A percentile compares a stretch with the other conserved stretches of the same genome.
Conservation (phyloP, 2,113 vertebrate genomes). For the Sander lucioperca region DNA sequence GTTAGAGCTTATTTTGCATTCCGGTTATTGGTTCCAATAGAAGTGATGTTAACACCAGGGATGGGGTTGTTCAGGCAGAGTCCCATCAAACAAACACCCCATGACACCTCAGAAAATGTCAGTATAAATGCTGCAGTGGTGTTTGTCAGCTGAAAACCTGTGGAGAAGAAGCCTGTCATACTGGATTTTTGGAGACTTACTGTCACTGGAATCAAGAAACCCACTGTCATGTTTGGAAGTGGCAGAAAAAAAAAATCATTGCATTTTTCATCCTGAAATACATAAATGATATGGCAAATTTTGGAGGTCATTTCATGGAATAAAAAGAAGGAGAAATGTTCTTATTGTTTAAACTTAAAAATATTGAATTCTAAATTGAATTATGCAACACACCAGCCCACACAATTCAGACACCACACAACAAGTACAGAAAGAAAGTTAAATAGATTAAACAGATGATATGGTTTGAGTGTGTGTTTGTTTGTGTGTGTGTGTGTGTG, state of each 20-base stretch:
- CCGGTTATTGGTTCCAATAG: neutral
- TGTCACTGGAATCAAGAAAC: constrained; percentile 34
- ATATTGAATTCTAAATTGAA: neutral
- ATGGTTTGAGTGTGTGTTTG: neutral
- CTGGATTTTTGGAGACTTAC: constrained; percentile 26
- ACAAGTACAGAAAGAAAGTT: neutral
- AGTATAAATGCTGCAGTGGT: constrained; percentile 16
- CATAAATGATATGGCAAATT: neutral
- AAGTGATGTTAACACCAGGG: neutral
- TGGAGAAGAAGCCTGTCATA: constrained; percentile 18
- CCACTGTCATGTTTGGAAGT: constrained; percentile 23
- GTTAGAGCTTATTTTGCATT: neutral
- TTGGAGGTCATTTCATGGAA: neutral
- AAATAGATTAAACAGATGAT: neutral
- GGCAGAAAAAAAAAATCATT: neutral
- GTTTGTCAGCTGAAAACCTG: constrained; percentile 38
- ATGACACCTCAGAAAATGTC: constrained; percentile 15
- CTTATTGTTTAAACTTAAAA: neutral
- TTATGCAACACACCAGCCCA: neutral
- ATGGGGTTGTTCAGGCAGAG: constrained; percentile 16
- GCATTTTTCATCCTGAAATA: neutral
- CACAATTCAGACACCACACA: neutral
- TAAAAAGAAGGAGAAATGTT: neutral
- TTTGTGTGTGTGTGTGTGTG: neutral
- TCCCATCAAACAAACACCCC: constrained; percentile 16